Evolutionary conservation across 2,888 invertebrate genomes (phyloP), one percentile per base, ranked within the genome.

Genomic region (Parascotia fuliginaria): DNA sequence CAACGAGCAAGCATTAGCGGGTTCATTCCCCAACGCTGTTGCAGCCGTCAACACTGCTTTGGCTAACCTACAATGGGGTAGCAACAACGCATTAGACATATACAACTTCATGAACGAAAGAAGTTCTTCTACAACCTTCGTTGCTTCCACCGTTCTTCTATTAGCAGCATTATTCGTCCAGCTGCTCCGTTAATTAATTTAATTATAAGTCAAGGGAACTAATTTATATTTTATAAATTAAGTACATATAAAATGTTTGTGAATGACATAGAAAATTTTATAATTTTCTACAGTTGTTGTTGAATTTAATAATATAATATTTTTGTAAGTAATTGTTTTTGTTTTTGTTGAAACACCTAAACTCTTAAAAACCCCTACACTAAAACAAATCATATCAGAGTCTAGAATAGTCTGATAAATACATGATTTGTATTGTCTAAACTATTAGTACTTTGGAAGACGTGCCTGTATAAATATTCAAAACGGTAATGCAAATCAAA

Each of bases 41-140:
- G 28, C 45, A 3, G 87, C 79, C 0, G 67, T 89, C 6, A 63
- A 42, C 7, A 7, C 80, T 0, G 82, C 85, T 0, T 59, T 84
- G 4, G 54, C 29, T 39, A 91, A 92, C 61, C 54, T 89, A 0
- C 22, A 65, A 11, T 91, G 90, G 91, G 89, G 85, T 9, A 88
- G 80, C 60, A 53, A 55, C 0, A 65, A 69, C 0, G 85, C 80
- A 0, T 19, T 65, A 0, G 85, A 82, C 0, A 60, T 90, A 9
- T 70, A 79, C 48, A 42, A 54, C 0, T 69, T 64, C 36, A 48
- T 86, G 0, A 55, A 74, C 11, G 14, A 9, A 9, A 44, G 44
- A n/a, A 44, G 24, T 31, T 40, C 82, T 1, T 84, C 88, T 1
- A 55, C 70, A 0, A 51, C 78, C 0, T 29, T 85, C 3, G 55